phyloP scores from a whole-genome alignment of 2,797 vertebrate genomes.

The Channallabes apus region DNA sequence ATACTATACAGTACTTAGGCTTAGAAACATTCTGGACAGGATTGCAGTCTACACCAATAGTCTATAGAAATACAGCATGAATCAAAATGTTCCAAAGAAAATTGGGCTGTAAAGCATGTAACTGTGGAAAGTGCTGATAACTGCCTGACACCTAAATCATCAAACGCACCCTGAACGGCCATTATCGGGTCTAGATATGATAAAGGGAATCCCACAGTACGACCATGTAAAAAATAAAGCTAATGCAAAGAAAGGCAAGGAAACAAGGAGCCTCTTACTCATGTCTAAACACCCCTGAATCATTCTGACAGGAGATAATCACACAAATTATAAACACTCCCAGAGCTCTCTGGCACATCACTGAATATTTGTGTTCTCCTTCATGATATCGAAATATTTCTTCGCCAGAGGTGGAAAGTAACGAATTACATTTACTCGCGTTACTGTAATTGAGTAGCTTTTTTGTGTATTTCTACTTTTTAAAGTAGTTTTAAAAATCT shows the following conservation, averaged over 20 bases:
- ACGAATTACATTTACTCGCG: no score
- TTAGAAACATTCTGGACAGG: background rate
- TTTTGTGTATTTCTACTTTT: no score
- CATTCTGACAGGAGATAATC: background rate
- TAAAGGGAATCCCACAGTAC: background rate
- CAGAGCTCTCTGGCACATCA: background rate
- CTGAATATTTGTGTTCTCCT: slow-evolving; percentile 2
- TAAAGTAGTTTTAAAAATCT: no score
- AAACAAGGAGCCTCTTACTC: background rate
- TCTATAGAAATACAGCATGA: background rate
- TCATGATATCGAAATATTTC: background rate
- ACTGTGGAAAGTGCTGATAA: background rate
- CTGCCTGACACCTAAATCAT: background rate
- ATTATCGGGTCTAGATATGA: background rate
- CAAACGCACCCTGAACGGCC: background rate
- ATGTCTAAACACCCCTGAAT: slow-evolving; percentile 28
- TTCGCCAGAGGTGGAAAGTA: no score
- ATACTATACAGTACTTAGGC: background rate
- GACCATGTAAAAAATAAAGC: background rate
- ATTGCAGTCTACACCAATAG: no score
- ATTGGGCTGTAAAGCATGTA: background rate
- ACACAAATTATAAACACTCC: slow-evolving; percentile 17
- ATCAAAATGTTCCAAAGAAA: background rate
- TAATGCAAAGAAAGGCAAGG: background rate
- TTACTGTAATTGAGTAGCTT: no score